These are phyloP conservation scores for Lydus trimaculatus DNA, from an alignment of 2,888 invertebrate genomes.

Conservation along the genomic window DNA sequence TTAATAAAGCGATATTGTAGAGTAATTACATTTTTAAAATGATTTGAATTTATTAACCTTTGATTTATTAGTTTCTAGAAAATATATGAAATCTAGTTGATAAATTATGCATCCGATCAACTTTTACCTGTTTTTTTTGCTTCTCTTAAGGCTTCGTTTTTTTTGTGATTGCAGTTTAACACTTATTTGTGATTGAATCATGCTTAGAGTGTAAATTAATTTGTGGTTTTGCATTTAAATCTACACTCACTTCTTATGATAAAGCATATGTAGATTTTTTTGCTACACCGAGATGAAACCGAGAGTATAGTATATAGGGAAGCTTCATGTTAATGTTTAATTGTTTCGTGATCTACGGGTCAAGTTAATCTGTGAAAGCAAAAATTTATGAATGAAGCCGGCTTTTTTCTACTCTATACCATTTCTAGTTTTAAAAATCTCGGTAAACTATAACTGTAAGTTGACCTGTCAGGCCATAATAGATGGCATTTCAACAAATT, in stretches of 20 bases:
- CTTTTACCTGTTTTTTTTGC: background rate
- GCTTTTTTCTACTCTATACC: background rate
- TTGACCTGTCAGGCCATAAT: slow-evolving; percentile 7
- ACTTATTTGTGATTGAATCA: background rate
- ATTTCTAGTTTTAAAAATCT: background rate
- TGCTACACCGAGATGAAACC: background rate
- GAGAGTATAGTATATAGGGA: background rate
- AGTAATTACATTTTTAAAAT: background rate
- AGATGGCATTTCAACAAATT: slow-evolving; percentile 7
- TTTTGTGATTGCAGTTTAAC: background rate
- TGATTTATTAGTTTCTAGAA: background rate
- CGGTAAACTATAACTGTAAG: slow-evolving; percentile 3
- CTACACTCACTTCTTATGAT: background rate
- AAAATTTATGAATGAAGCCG: background rate
- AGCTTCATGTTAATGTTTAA: background rate
- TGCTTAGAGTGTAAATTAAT: background rate
- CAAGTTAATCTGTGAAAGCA: background rate
- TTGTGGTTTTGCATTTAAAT: background rate
- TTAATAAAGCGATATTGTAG: slow-evolving; percentile 1
- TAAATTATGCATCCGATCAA: slow-evolving; percentile 5
- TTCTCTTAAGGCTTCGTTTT: too few species aligned
- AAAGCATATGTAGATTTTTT: background rate
- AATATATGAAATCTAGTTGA: background rate
- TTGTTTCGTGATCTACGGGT: background rate
- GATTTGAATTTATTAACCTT: slow-evolving; percentile 1